Evolutionary conservation across 2,888 invertebrate genomes (phyloP), one percentile per base, ranked within the genome.

Genomic region (Neoaliturus tenellus): DNA sequence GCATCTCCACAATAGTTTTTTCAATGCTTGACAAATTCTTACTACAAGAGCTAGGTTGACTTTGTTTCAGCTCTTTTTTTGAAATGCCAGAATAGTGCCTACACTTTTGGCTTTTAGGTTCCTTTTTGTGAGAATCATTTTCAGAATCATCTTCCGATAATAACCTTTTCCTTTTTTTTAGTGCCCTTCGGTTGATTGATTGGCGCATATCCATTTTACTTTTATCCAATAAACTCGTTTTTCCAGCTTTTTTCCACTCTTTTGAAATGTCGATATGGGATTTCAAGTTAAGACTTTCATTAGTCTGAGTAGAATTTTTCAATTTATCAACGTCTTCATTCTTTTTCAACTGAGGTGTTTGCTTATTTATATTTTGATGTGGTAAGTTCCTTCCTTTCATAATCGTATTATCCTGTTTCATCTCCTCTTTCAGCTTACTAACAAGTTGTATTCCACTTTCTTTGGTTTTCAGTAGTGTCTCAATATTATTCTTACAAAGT

Each of bases 1-100:
- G 73, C 82, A 82, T 82, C 14, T 73, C 82, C n/a, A 20, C 17
- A 25, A 82, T 82, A 4, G 73, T 73, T 55, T 73, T 25, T 25
- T 82, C 73, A 25, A 82, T 73, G n/a, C 39, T 31, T 28, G 62
- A 62, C 31, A 62, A 62, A 31, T 62, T 62, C 14, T 62, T 62
- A 62, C 62, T 55, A 48, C 55, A 48, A 4, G 17, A 23, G 25
- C 3, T 55, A 6, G 28, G 8, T 28, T 62, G 28, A 28, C 12
- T 28, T 31, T 25, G 17, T 4, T 25, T 62, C 14, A 12, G 1
- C 17, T 28, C 62, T 62, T 62, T 28, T 28, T 25, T 51, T 23
- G 51, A 51, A 51, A 51, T 14, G 3, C 51, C 23, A 0, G 23
- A 51, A 20, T 6, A 14, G 2, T 23, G 20, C 3, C 23, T 28